Evolutionary conservation across 1,140 invertebrate species (phyloP).

Genomic region (Carcinoscorpius rotundicauda): DNA sequence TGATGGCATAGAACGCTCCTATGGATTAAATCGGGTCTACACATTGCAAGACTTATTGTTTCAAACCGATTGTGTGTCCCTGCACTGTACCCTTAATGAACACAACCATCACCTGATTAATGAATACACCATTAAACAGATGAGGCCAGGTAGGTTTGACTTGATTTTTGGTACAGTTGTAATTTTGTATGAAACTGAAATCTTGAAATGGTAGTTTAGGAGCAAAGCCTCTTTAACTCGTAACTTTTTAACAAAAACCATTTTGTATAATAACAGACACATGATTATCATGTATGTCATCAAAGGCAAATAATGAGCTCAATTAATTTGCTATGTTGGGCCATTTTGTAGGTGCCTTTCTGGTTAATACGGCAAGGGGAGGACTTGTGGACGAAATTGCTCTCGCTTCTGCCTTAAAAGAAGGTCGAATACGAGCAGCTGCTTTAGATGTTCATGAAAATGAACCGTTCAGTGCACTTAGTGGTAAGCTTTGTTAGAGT

Average conservation of each 20-base stretch:
- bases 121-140: slow-evolving; percentile 93
- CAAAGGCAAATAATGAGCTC: too few relatives aligned
- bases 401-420: slow-evolving; percentile 85
- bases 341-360: slow-evolving; percentile 72
- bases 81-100: slow-evolving; percentile 92
- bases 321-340: not conserved
- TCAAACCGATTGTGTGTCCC: slow-evolving; percentile 90
- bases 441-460: slow-evolving; percentile 97
- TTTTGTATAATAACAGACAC: too few relatives aligned
- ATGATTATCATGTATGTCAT: too few relatives aligned
- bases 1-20: slow-evolving; percentile 93
- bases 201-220: not conserved
- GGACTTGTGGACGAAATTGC: slow-evolving; percentile 95
- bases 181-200: not conserved
- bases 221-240: not conserved
- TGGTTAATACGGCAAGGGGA: slow-evolving; percentile 97
- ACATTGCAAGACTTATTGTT: slow-evolving; percentile 88
- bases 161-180: not conserved
- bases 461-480: slow-evolving; percentile 91
- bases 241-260: too few relatives aligned
- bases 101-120: slow-evolving; percentile 97
- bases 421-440: slow-evolving; percentile 91
- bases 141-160: slow-evolving; percentile 45
- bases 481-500: slow-evolving; percentile 6
- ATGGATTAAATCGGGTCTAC: slow-evolving; percentile 86